Evolutionary conservation across 2,888 invertebrate species (phyloP).

Genomic region (Linnaemya vulpina): DNA sequence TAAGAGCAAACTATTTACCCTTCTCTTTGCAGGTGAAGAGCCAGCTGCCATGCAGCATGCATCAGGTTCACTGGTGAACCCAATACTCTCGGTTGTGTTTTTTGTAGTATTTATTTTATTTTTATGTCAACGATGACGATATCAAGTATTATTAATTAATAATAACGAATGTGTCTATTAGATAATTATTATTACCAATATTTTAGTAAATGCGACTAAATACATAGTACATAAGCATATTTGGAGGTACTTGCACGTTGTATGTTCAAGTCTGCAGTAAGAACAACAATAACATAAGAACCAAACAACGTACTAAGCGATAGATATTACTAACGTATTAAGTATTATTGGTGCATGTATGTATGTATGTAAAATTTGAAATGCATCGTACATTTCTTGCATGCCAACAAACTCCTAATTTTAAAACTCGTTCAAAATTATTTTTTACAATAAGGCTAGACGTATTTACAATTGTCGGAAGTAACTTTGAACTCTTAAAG

Average conservation of each 20-base stretch:
- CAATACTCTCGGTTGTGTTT: conserved; percentile 79
- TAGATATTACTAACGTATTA: conserved; percentile 3
- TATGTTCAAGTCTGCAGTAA: conserved; percentile 7
- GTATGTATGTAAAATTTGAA: not conserved
- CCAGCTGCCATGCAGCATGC: conserved; percentile 83
- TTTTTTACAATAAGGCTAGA: no score
- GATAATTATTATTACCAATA: conserved; percentile 67
- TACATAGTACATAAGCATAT: not conserved
- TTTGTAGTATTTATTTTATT: conserved; percentile 76
- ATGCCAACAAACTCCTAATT: no score
- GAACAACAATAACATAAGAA: conserved; percentile 3
- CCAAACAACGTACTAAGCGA: conserved; percentile 16
- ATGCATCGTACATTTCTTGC: not conserved
- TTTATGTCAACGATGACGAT: conserved; percentile 78
- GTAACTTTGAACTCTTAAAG: no score
- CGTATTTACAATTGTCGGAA: no score
- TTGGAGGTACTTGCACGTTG: not conserved
- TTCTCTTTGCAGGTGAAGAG: conserved; percentile 80
- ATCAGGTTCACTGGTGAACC: conserved; percentile 75
- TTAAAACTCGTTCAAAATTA: no score
- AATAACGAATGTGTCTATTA: conserved; percentile 72
- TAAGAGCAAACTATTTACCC: not conserved
- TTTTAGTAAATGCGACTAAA: conserved; percentile 49
- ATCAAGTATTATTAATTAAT: conserved; percentile 65
- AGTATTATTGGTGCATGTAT: not conserved